These are phyloP conservation scores for Crocuta crocuta DNA, from an alignment of 2,113 vertebrate genomes.

Conservation along the genomic window DNA sequence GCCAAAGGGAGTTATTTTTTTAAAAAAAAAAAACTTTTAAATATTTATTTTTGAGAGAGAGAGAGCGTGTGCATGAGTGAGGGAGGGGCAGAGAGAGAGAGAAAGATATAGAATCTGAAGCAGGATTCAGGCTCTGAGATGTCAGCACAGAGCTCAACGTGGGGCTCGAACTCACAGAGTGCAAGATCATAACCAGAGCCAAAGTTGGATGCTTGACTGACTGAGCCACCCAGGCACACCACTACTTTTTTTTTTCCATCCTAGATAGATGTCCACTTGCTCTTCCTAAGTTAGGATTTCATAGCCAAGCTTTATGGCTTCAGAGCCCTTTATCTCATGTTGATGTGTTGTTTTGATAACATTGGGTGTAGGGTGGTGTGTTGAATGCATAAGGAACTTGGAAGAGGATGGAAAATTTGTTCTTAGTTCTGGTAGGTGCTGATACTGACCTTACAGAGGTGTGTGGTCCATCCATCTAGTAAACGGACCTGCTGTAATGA, in stretches of 20 bases:
- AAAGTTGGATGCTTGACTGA: too few species aligned
- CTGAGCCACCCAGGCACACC: too few species aligned
- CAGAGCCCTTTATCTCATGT: neutral
- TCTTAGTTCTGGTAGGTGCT: neutral
- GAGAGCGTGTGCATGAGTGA: too few species aligned
- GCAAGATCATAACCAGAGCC: too few species aligned
- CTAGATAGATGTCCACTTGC: neutral
- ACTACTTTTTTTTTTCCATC: neutral
- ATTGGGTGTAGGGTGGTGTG: neutral
- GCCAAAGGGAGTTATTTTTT: neutral
- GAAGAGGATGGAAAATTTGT: neutral
- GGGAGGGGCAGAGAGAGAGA: too few species aligned
- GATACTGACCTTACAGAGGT: neutral
- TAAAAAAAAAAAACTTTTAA: too few species aligned
- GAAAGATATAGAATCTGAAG: too few species aligned
- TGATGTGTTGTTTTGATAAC: neutral
- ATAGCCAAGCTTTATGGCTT: neutral
- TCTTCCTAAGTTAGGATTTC: neutral
- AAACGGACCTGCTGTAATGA: neutral
- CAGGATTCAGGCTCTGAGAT: too few species aligned
- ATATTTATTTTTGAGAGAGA: too few species aligned
- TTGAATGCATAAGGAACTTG: neutral
- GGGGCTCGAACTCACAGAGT: too few species aligned
- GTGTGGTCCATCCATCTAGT: neutral
- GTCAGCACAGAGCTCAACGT: too few species aligned